Conservation (phyloP, 1,140 invertebrate species). For the Eulimnadia texana region DNA sequence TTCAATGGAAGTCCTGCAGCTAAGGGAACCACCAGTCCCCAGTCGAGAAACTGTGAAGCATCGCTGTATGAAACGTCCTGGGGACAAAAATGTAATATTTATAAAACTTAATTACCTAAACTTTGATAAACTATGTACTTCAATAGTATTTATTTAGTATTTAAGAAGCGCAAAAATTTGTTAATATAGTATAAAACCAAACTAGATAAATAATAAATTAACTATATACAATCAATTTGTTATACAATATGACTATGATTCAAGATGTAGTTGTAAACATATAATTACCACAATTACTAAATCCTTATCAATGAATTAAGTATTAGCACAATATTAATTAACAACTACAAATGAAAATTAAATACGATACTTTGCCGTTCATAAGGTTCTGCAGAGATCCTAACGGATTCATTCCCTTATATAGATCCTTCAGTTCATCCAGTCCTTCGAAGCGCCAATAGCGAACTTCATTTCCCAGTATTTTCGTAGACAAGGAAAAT, state of each 20-base stretch:
- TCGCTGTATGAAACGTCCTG: neutral
- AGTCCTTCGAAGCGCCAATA: conserved; percentile 49
- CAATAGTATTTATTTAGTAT: too few species aligned
- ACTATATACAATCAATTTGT: too few species aligned
- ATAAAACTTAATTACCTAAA: neutral
- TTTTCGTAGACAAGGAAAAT: conserved; percentile 40
- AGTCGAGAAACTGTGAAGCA: conserved; percentile 12
- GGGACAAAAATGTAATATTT: neutral
- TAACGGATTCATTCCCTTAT: conserved; percentile 48
- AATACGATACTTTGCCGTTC: neutral
- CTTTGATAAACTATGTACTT: too few species aligned
- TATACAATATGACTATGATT: too few species aligned
- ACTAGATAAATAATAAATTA: too few species aligned
- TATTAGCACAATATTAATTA: neutral
- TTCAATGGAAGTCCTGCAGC: conserved; percentile 67
- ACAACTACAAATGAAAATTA: neutral
- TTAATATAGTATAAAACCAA: too few species aligned
- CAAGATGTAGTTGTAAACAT: too few species aligned
- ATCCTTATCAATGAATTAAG: too few species aligned
- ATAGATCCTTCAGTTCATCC: conserved; percentile 42
- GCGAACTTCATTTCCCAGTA: conserved; percentile 64
- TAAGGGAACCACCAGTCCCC: conserved; percentile 42
- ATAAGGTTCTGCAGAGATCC: neutral
- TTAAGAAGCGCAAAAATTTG: too few species aligned
- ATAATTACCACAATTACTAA: too few species aligned